These are phyloP conservation scores for Drosophila oshimai DNA, from an alignment of 1,140 invertebrate genomes.

Conservation along the genomic window DNA sequence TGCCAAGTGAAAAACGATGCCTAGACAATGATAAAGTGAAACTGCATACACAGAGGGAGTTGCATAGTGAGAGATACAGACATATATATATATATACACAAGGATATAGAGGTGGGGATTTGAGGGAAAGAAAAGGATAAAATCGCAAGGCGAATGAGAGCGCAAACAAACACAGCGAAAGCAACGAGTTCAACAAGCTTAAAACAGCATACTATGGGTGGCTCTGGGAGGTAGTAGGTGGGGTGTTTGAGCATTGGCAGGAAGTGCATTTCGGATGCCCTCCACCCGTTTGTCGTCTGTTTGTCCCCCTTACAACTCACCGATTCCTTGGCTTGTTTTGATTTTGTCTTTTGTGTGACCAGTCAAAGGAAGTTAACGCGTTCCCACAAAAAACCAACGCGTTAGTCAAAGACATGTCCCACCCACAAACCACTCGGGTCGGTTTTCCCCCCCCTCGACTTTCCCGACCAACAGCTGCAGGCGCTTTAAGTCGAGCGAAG, in stretches of 20 bases:
- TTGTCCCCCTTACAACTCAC: neutral
- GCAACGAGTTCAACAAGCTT: constrained; percentile 64
- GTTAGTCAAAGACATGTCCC: constrained; percentile 37
- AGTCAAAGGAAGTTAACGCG: constrained; percentile 57
- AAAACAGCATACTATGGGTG: neutral
- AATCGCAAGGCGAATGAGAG: constrained; percentile 6
- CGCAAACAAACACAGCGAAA: constrained; percentile 14
- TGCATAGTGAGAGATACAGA: constrained; percentile 8
- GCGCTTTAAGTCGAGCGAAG: constrained; percentile 7
- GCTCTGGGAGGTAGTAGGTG: neutral
- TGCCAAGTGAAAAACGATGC: constrained; percentile 63
- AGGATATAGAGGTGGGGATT: neutral
- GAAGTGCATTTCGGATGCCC: constrained; percentile 50
- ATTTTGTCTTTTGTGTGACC: constrained; percentile 43
- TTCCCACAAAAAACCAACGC: constrained; percentile 21
- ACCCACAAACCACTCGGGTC: neutral
- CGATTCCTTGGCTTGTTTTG: constrained; percentile 23
- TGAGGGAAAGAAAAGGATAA: constrained; percentile 19
- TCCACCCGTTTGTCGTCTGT: constrained; percentile 2
- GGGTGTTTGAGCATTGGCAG: constrained; percentile 21
- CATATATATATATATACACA: constrained; percentile 7
- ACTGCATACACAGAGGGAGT: constrained; percentile 42
- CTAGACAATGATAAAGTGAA: constrained; percentile 77
- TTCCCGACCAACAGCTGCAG: constrained; percentile 5
- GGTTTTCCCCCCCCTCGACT: neutral